Base-by-base conservation (phyloP, 2,113 vertebrate species). In the Mionectes macconnelli region DNA sequence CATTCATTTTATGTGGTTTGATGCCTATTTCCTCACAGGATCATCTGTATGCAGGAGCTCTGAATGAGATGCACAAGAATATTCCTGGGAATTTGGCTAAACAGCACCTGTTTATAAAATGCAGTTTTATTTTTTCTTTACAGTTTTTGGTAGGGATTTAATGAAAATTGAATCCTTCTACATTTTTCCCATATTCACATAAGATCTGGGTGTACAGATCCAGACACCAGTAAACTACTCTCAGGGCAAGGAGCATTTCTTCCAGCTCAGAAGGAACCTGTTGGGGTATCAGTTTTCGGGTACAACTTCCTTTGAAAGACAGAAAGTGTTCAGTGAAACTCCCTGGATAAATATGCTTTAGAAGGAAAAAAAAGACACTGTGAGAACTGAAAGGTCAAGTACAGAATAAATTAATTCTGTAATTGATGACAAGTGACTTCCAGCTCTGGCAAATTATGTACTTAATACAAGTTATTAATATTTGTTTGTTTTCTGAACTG, bases 371-470 rank as follows among this genome's bases (percentile, higher is more conserved):
- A 72, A 62, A 70, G 42, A 63, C 59, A 64, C 59, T 64, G 50
- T 1, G 21, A 90, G 31, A 52, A 90, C 64, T 6, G 2, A 79
- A 93, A 94, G 73, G 89, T 90, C 88, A 96, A 90, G 74, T 56
- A 89, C 52, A 64, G 42, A 94, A 56, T 89, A 84, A 89, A 94
- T 93, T 74, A 74, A 73, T 52, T 93, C 82, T 56, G 27, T 94
- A 94, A 96, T 68, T 84, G 87, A 53, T 70, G 72, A 90, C 21
- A 53, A 92, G 50, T 15, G 3, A 91, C 78, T 83, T 94, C 60
- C 93, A 88, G 72, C 27, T 95, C 92, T 83, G 72, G 75, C 63
- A 94, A 96, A 93, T 88, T 63, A 90, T 59, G 68, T 68, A n/a
- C 39, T 93, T 81, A 90, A 90, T 85, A 55, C 4, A 47, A 88